These are phyloP conservation scores for Rhogogaster chlorosoma DNA, from an alignment of 2,888 invertebrate genomes.

Conservation along the genomic window DNA sequence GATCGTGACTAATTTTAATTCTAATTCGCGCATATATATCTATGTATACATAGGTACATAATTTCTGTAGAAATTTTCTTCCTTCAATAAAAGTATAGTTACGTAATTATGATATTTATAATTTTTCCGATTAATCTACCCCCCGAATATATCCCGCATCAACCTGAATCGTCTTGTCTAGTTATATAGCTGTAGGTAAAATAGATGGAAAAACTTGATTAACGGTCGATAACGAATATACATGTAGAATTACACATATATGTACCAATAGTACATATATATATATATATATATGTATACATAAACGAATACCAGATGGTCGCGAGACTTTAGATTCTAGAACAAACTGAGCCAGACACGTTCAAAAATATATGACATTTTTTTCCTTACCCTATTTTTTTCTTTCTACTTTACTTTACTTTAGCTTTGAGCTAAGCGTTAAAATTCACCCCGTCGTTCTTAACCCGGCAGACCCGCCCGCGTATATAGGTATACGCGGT, in stretches of 20 bases:
- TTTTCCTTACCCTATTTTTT: constrained; percentile 43
- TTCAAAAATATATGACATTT: constrained; percentile 52
- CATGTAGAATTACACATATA: no score
- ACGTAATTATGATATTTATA: no score
- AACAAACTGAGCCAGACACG: constrained; percentile 47
- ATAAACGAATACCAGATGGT: background rate
- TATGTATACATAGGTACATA: no score
- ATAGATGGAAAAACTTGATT: background rate
- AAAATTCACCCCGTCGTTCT: constrained; percentile 8
- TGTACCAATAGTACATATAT: background rate
- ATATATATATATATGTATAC: background rate
- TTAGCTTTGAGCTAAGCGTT: background rate
- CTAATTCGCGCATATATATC: no score
- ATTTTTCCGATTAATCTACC: no score
- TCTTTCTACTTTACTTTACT: constrained; percentile 10
- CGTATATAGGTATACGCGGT: background rate
- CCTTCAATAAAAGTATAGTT: no score
- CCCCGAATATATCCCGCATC: no score
- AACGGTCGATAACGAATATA: background rate
- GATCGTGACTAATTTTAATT: no score
- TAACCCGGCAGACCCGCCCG: background rate
- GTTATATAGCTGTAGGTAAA: no score
- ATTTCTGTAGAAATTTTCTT: no score
- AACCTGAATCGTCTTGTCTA: no score
- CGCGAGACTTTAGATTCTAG: constrained; percentile 30